Percentiles rank a stretch among this genome's conserved stretches.
Evolutionary conservation across 2,797 vertebrate genomes (phyloP).

Genomic region (Geotria australis): DNA sequence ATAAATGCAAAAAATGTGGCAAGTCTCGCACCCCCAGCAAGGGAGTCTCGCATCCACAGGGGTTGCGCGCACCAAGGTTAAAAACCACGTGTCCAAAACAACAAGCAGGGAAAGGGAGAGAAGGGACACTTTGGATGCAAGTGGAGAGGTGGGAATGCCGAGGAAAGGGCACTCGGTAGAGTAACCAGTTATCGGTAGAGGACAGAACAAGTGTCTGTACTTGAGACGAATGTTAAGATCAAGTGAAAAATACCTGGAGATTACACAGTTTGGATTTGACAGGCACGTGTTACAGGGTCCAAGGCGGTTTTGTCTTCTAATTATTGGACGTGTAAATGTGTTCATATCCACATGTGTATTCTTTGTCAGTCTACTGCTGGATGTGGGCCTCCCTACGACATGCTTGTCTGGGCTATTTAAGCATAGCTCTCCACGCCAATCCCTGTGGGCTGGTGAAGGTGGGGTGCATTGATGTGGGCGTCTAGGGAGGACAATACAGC

Average conservation of each 20-base stretch:
- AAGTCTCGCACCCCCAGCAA: too few relatives aligned
- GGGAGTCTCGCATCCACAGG: too few relatives aligned
- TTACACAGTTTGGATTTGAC: neutral
- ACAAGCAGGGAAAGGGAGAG: slow-evolving; percentile 1
- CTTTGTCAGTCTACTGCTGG: neutral
- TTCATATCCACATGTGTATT: neutral
- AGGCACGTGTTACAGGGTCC: neutral
- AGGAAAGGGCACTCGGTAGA: neutral
- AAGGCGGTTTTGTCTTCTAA: neutral
- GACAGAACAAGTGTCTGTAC: neutral
- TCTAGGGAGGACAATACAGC: too few relatives aligned
- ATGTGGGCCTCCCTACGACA: neutral
- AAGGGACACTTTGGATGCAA: neutral
- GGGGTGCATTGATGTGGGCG: too few relatives aligned
- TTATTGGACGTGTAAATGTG: neutral
- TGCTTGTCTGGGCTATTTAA: neutral
- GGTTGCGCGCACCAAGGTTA: too few relatives aligned
- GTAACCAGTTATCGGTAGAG: neutral
- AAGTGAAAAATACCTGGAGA: too few relatives aligned
- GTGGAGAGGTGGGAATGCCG: neutral
- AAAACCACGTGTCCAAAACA: too few relatives aligned
- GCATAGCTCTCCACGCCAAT: neutral
- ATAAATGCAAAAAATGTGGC: too few relatives aligned
- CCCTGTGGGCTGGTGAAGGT: neutral
- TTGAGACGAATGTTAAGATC: too few relatives aligned